These are phyloP conservation scores for Plebejus argus DNA, from an alignment of 2,888 invertebrate species.

Conservation along the genomic window DNA sequence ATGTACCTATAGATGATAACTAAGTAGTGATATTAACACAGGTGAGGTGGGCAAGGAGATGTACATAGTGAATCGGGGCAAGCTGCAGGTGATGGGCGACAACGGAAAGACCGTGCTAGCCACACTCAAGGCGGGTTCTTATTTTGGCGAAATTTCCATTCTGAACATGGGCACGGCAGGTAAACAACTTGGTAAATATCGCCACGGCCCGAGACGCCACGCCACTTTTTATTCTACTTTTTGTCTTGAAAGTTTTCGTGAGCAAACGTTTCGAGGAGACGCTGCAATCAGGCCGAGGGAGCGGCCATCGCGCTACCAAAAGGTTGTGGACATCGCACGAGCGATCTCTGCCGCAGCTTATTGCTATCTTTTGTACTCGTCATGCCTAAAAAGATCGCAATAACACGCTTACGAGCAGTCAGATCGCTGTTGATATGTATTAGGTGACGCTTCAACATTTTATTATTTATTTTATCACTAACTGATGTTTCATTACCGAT, in stretches of 20 bases:
- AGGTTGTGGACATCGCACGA: constrained; percentile 74
- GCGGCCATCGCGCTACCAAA: constrained; percentile 73
- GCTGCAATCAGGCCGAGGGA: constrained; percentile 80
- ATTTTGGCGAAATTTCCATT: constrained; percentile 99
- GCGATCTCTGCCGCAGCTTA: constrained; percentile 55
- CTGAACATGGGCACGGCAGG: constrained; percentile 99
- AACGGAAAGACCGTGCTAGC: constrained; percentile 98
- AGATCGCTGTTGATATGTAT: constrained; percentile 52
- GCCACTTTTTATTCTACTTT: constrained; percentile 74
- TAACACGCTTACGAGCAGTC: constrained; percentile 54
- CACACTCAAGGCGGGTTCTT: constrained; percentile 98
- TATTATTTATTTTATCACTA: constrained; percentile 50
- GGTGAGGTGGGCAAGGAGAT: constrained; percentile 99
- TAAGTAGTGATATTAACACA: constrained; percentile 62
- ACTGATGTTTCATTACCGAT: constrained; percentile 53
- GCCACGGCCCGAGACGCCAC: constrained; percentile 81
- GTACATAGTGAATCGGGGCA: constrained; percentile 99
- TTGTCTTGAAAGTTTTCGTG: constrained; percentile 66
- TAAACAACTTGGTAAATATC: constrained; percentile 98
- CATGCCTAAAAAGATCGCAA: constrained; percentile 34
- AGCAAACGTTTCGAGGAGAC: constrained; percentile 77
- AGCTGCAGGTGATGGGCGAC: constrained; percentile 96
- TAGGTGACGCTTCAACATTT: constrained; percentile 66
- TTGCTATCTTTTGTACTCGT: constrained; percentile 40
- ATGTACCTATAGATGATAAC: too few relatives aligned